Percentiles rank a stretch among this genome's conserved stretches.
Conservation (phyloP, 92 coral and sea anemone species). For the Zoanthus solanderi region DNA sequence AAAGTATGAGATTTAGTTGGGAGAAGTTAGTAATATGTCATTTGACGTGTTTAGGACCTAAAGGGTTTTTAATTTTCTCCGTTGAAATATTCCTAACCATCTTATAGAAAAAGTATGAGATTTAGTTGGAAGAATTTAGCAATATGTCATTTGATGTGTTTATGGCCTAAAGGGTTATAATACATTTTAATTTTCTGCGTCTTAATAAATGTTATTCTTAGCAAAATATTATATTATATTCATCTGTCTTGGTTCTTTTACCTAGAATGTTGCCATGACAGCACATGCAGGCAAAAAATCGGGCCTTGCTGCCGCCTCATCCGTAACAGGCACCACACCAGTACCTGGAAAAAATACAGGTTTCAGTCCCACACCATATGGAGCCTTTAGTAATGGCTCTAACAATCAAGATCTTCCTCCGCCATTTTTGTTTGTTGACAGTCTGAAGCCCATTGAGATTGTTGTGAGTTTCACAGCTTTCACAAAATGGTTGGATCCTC, state of each 20-base stretch:
- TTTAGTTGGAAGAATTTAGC: no score
- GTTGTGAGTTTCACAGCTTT: conserved; percentile 89
- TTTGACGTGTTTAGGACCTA: no score
- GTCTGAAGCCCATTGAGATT: conserved; percentile 86
- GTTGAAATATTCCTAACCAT: not conserved
- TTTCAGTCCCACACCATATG: conserved; percentile 89
- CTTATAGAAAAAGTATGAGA: no score
- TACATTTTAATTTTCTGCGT: not conserved
- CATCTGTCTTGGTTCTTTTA: not conserved
- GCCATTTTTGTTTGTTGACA: conserved; percentile 95
- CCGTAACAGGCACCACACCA: conserved; percentile 90
- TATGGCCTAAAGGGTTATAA: no score
- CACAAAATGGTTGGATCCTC: conserved; percentile 95
- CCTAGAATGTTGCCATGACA: conserved; percentile 84
- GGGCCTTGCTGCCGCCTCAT: conserved; percentile 83
- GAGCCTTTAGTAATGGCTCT: conserved; percentile 60
- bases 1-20: no score
- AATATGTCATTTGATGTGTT: no score
- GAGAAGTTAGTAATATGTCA: no score
- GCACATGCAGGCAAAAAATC: conserved; percentile 89
- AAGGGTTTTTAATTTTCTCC: not conserved
- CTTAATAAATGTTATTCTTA: not conserved
- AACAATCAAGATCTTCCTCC: conserved; percentile 91
- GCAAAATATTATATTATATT: not conserved
- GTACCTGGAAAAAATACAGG: conserved; percentile 84